phyloP scores from a whole-genome alignment of 2,888 invertebrate species.

The Napeogenes inachia region DNA sequence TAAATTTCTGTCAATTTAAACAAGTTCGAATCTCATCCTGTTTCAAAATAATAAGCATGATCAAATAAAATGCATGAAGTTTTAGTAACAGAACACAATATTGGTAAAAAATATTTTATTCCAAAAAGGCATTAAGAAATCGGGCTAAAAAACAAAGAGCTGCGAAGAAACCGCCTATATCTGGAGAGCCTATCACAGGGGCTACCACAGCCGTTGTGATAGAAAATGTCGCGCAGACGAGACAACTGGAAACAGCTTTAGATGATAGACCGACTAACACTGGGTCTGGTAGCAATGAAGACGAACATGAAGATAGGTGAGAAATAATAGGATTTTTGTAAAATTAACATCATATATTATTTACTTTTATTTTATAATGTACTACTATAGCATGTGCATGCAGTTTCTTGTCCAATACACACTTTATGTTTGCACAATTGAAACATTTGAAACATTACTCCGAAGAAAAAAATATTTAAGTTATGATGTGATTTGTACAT shows the following conservation, averaged over 20 bases:
- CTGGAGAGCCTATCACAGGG: constrained; percentile 84
- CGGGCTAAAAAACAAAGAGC: constrained; percentile 90
- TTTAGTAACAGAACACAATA: too few relatives aligned
- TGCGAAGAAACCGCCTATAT: constrained; percentile 85
- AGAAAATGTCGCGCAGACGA: constrained; percentile 91
- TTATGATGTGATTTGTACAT: not conserved
- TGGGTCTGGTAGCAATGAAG: constrained; percentile 73
- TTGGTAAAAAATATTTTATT: too few relatives aligned
- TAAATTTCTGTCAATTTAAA: constrained; percentile 1
- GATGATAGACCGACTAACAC: constrained; percentile 93
- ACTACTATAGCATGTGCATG: too few relatives aligned
- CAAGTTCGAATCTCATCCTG: not conserved
- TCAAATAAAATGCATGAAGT: too few relatives aligned
- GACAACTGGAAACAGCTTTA: constrained; percentile 87
- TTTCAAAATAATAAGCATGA: too few relatives aligned
- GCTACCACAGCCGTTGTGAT: constrained; percentile 88
- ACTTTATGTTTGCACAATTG: too few relatives aligned
- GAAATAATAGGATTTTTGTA: not conserved
- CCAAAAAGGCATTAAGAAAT: constrained; percentile 85
- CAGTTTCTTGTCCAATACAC: too few relatives aligned
- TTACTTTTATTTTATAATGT: too few relatives aligned
- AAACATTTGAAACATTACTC: too few relatives aligned
- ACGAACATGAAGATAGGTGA: constrained; percentile 67
- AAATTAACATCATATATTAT: too few relatives aligned
- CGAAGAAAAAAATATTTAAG: too few relatives aligned